Conservation (phyloP, 2,797 vertebrate genomes). For the Danio aesculapii region DNA sequence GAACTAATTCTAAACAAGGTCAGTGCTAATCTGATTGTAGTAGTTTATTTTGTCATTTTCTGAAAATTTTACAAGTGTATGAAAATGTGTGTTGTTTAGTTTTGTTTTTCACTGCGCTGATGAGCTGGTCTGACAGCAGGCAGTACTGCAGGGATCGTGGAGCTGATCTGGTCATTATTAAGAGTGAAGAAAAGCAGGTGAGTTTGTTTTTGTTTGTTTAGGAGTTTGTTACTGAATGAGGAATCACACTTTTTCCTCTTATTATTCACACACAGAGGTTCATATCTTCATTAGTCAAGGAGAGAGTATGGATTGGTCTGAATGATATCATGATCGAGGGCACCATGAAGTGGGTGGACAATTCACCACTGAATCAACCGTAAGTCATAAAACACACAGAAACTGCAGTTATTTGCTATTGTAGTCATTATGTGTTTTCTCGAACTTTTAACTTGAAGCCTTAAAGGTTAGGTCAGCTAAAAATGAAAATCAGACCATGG, state of each 20-base stretch:
- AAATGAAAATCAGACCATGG: no score
- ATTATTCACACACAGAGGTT: background rate
- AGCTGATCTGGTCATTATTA: constrained; percentile 4
- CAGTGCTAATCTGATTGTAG: background rate
- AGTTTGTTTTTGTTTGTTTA: no score
- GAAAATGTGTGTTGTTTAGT: background rate
- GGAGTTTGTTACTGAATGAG: no score
- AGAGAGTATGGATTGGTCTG: background rate
- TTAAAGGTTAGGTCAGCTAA: no score
- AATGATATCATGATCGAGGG: background rate
- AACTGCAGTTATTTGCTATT: no score
- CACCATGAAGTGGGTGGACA: background rate
- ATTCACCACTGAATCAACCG: background rate
- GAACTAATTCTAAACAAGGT: background rate
- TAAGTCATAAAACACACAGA: background rate
- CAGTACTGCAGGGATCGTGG: background rate
- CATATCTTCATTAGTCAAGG: background rate
- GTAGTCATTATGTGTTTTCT: no score
- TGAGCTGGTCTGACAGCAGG: background rate
- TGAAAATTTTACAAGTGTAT: background rate
- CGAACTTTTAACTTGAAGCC: no score
- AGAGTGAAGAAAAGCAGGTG: background rate
- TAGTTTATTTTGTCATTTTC: background rate
- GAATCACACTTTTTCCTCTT: background rate
- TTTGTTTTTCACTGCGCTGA: background rate